Percentiles rank a stretch among this genome's conserved stretches.
phyloP scores from a whole-genome alignment of 1,140 invertebrate species.

The Panagrolaimus sp. region DNA sequence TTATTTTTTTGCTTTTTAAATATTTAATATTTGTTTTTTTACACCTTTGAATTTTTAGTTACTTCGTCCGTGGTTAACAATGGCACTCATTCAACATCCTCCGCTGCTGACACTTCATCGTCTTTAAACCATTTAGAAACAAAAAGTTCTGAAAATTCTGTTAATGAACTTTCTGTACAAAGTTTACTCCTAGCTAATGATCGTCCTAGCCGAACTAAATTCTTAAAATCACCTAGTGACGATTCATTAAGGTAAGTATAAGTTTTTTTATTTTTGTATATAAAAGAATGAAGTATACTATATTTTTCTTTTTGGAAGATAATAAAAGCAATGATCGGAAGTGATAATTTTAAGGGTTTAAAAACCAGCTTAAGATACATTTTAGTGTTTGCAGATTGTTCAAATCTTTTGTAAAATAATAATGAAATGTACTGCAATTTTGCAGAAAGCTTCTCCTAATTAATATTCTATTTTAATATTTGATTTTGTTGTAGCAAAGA shows the following conservation, averaged over 20 bases:
- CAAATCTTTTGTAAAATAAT: neutral
- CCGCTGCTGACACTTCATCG: neutral
- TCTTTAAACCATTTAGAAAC: neutral
- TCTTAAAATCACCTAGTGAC: constrained; percentile 10
- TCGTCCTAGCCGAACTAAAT: neutral
- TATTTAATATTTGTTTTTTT: neutral
- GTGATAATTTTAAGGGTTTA: neutral
- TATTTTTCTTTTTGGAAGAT: neutral
- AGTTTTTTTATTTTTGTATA: neutral
- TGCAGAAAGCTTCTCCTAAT: too few relatives aligned
- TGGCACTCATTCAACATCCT: neutral
- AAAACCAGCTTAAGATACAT: neutral
- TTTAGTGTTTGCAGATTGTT: neutral
- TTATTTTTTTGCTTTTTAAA: neutral
- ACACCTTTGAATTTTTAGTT: constrained; percentile 6
- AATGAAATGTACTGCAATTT: neutral
- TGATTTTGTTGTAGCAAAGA: too few relatives aligned
- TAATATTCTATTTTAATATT: too few relatives aligned
- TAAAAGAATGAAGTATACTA: neutral
- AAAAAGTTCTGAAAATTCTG: neutral
- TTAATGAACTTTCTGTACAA: constrained; percentile 1
- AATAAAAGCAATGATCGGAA: neutral
- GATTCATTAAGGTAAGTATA: constrained; percentile 8
- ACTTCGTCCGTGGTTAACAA: constrained; percentile 10
- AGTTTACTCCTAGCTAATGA: neutral